phyloP scores from a whole-genome alignment of 2,888 invertebrate species.

The Aspidapion aeneum region DNA sequence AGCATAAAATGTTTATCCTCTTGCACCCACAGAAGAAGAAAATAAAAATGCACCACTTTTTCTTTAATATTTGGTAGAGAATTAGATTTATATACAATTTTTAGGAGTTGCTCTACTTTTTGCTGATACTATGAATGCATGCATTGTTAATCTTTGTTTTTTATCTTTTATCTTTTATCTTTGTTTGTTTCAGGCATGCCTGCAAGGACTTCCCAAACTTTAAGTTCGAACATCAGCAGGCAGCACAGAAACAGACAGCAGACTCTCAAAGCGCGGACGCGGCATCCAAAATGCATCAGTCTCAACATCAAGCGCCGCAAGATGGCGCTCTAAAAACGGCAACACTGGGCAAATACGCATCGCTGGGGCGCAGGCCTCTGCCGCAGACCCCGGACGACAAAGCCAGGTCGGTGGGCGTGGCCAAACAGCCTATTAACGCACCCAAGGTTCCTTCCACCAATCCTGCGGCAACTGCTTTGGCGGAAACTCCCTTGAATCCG shows the following conservation, averaged over 20 bases:
- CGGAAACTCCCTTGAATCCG: constrained; percentile 48
- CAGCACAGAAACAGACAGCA: constrained; percentile 42
- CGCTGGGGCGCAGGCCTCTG: constrained; percentile 46
- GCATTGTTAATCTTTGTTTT: too few relatives aligned
- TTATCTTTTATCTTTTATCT: too few relatives aligned
- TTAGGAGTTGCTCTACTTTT: too few relatives aligned
- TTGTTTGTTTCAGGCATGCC: constrained; percentile 47
- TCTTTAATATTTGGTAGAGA: too few relatives aligned
- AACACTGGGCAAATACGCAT: constrained; percentile 49
- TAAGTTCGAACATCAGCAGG: constrained; percentile 53
- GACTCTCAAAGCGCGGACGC: constrained; percentile 40
- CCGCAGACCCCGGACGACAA: constrained; percentile 49
- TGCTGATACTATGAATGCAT: too few relatives aligned
- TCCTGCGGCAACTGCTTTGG: constrained; percentile 35
- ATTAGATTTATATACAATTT: too few relatives aligned
- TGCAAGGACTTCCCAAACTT: constrained; percentile 52
- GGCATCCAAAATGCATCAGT: constrained; percentile 38
- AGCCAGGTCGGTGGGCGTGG: too few relatives aligned
- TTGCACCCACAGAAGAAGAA: too few relatives aligned
- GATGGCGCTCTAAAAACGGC: constrained; percentile 41
- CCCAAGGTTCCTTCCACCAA: constrained; percentile 46
- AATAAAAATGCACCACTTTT: too few relatives aligned
- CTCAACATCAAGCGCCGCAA: constrained; percentile 33
- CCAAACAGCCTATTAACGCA: constrained; percentile 40
- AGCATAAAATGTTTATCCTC: too few relatives aligned